Base-by-base conservation (phyloP, 2,797 vertebrate species). In the Pseudotriccus pelzelni region DNA sequence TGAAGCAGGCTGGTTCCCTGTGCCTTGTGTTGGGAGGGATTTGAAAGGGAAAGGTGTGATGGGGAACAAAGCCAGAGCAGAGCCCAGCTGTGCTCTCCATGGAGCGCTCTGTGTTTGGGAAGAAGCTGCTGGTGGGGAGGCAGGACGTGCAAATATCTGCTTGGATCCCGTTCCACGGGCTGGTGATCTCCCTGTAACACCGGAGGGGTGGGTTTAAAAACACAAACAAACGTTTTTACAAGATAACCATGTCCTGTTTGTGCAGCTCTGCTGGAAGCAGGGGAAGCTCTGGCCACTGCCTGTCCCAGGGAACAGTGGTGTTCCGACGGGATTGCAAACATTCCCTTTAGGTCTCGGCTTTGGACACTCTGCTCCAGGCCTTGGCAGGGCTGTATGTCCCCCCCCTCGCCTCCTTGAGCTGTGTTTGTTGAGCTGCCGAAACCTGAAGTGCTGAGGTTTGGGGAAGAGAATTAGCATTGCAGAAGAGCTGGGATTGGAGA, bases 101-200 rank as follows among this genome's bases (percentile, higher is more conserved):
- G 1, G 10, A 28, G 34, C 3, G 2, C n/a, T 19, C 32, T 12
- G 85, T n/a, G 41, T 4, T 60, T 9, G 70, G 81, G 68, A 74
- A 37, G 85, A 37, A 82, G 80, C 83, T 77, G 77, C 84, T 74
- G 93, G 85, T 47, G 19, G 83, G 83, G 66, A 1, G 10, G 12
- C 28, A 80, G 81, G 64, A n/a, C 1, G 1, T 24, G 81, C 21
- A 68, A 66, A 63, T 66, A 13, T 34, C 64, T 9, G 22, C 20
- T 68, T 46, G 37, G 64, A 74, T 87, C 58, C 50, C 7, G 0
- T 53, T 68, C 9, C 39, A 0, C 1, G 75, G 46, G 3, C 16
- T 9, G 11, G 7, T 27, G 81, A 53, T 70, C 24, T 56, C 69
- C 50, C 67, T 24, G 74, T 1, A 34, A 19, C 23, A 36, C 81